Conservation (phyloP, 2,113 vertebrate species). For the Neolamprologus hecqui region DNA sequence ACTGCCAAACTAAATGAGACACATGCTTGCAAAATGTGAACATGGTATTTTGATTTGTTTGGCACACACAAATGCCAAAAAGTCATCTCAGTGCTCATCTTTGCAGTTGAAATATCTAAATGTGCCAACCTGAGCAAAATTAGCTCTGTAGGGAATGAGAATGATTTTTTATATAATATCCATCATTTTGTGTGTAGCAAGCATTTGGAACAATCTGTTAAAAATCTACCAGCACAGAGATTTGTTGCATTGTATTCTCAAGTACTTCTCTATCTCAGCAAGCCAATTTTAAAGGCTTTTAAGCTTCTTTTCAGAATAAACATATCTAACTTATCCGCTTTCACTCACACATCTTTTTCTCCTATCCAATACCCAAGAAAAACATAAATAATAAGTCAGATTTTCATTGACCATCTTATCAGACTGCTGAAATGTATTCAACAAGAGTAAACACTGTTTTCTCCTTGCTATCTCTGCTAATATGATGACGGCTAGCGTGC, state of each 20-base stretch:
- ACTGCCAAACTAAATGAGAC: conserved; percentile 56
- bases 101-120: conserved; percentile 23
- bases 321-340: conserved; percentile 29
- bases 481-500: conserved; percentile 62
- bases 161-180: conserved; percentile 24
- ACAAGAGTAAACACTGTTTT: conserved; percentile 64
- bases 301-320: conserved; percentile 21
- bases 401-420: conserved; percentile 63
- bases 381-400: conserved; percentile 55
- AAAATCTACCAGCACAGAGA: conserved; percentile 28
- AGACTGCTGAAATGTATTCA: conserved; percentile 54
- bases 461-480: conserved; percentile 64
- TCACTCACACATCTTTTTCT: conserved; percentile 2
- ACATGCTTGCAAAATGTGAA: conserved; percentile 56
- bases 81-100: conserved; percentile 48
- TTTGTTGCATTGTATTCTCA: conserved; percentile 11
- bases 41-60: conserved; percentile 61
- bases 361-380: conserved; percentile 21
- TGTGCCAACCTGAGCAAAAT: conserved; percentile 54
- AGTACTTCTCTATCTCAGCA: conserved; percentile 16
- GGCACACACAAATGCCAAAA: conserved; percentile 51
- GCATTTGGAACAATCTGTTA: conserved; percentile 27
- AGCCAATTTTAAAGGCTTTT: conserved; percentile 13
- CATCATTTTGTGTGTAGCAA: conserved; percentile 6
- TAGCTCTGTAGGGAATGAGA: conserved; percentile 32